These are phyloP conservation scores for Harpagifer antarcticus DNA, from an alignment of 2,797 vertebrate species.

Conservation along the genomic window DNA sequence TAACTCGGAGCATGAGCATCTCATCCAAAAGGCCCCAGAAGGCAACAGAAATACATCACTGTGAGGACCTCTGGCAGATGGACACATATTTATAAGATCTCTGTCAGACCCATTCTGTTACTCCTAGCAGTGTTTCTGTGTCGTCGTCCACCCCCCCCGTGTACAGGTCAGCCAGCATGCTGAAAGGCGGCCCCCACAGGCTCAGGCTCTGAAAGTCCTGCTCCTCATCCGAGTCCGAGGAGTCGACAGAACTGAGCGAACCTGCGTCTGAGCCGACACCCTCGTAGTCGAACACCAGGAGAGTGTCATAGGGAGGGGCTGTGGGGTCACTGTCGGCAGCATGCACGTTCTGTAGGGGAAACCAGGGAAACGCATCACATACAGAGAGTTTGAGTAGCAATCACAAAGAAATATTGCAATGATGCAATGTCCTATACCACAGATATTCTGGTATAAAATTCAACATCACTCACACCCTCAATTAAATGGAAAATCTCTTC, in stretches of 20 bases:
- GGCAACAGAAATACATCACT: slow-evolving; percentile 1
- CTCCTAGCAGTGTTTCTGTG: slow-evolving; percentile 67
- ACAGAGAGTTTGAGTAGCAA: background rate
- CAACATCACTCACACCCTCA: slow-evolving; percentile 80
- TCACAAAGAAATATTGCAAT: background rate
- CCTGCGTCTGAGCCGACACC: slow-evolving; percentile 85
- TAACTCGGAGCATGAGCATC: background rate
- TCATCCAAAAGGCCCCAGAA: background rate
- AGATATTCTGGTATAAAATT: background rate
- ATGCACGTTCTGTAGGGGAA: slow-evolving; percentile 73
- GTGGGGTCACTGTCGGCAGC: slow-evolving; percentile 87
- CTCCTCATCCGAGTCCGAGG: slow-evolving; percentile 87
- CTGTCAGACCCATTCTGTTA: slow-evolving; percentile 70
- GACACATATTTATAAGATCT: slow-evolving; percentile 1
- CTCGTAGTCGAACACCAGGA: slow-evolving; percentile 91
- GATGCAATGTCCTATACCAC: background rate
- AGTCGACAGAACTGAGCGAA: slow-evolving; percentile 89
- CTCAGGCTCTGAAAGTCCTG: slow-evolving; percentile 89
- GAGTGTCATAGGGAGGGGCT: slow-evolving; percentile 89
- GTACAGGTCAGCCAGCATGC: slow-evolving; percentile 91
- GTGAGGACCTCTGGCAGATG: slow-evolving; percentile 8
- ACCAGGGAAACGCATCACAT: background rate
- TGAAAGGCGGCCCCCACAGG: slow-evolving; percentile 90
- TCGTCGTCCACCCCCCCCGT: slow-evolving; percentile 47
- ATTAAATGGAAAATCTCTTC: slow-evolving; percentile 88